These are phyloP conservation scores for Leptopilina clavipes DNA, from an alignment of 1,140 invertebrate genomes.

Conservation along the genomic window DNA sequence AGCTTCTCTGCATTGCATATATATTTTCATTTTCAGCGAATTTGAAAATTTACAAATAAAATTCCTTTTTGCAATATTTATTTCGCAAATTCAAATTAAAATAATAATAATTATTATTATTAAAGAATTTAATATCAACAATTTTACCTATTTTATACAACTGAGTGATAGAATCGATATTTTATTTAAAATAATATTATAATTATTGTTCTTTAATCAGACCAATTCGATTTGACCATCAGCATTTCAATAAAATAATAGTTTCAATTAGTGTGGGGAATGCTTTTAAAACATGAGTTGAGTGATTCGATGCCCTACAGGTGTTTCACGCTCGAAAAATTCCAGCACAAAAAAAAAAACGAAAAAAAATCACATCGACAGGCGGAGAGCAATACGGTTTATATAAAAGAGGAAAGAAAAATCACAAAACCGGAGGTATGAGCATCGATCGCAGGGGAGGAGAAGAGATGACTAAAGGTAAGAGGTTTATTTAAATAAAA, in stretches of 20 bases:
- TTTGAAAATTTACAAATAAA: neutral
- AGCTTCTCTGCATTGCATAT: conserved; percentile 3
- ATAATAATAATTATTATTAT: too few species aligned
- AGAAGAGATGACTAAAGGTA: conserved; percentile 1
- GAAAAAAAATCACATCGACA: neutral
- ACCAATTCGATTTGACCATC: too few species aligned
- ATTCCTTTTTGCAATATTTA: neutral
- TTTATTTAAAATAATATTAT: too few species aligned
- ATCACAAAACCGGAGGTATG: neutral
- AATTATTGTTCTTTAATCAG: too few species aligned
- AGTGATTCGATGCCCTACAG: neutral
- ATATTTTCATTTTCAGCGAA: neutral
- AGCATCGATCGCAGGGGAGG: conserved; percentile 1
- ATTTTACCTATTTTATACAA: too few species aligned
- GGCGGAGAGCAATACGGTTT: neutral
- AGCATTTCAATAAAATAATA: conserved; percentile 3
- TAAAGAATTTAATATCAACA: too few species aligned
- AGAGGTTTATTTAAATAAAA: conserved; percentile 33
- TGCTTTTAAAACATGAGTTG: neutral
- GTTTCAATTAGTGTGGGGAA: neutral
- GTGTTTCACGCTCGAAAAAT: neutral
- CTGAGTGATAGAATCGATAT: too few species aligned
- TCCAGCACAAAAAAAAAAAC: neutral
- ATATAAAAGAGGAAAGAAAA: neutral
- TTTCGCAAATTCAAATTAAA: too few species aligned